phyloP scores from a whole-genome alignment of 2,113 vertebrate genomes.

The Burhinus oedicnemus region DNA sequence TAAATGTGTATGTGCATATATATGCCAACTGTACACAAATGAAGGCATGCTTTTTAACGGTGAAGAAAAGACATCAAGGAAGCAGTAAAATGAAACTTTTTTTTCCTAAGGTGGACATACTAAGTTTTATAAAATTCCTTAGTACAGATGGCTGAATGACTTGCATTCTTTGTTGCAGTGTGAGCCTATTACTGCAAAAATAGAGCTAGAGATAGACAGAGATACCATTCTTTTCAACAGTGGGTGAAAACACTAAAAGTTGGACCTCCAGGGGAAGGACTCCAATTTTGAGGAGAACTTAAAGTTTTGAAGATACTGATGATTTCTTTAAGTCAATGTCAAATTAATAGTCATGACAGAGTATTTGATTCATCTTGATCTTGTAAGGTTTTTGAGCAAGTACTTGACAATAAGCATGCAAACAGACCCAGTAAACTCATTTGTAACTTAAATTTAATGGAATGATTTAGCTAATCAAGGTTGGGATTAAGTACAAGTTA shows the following conservation, averaged over 20 bases:
- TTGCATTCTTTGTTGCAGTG: not conserved
- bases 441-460: not conserved
- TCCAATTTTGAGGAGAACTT: not conserved
- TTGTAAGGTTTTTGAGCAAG: not conserved
- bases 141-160: not conserved
- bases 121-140: not conserved
- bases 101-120: not conserved
- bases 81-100: not conserved
- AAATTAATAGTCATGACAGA: not conserved
- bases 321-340: not conserved
- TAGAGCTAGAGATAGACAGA: not conserved
- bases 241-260: not conserved
- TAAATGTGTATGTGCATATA: rapidly evolving
- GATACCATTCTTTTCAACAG: not conserved
- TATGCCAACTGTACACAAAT: not conserved
- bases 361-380: not conserved
- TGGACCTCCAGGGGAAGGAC: not conserved
- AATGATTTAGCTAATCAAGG: not conserved
- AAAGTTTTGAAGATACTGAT: not conserved
- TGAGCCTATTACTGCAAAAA: not conserved
- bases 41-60: not conserved
- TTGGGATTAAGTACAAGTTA: not conserved
- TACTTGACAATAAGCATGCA: not conserved
- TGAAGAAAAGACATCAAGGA: not conserved
- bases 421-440: not conserved